Conservation (phyloP, 2,113 vertebrate genomes). For the Malaclemys terrapin region DNA sequence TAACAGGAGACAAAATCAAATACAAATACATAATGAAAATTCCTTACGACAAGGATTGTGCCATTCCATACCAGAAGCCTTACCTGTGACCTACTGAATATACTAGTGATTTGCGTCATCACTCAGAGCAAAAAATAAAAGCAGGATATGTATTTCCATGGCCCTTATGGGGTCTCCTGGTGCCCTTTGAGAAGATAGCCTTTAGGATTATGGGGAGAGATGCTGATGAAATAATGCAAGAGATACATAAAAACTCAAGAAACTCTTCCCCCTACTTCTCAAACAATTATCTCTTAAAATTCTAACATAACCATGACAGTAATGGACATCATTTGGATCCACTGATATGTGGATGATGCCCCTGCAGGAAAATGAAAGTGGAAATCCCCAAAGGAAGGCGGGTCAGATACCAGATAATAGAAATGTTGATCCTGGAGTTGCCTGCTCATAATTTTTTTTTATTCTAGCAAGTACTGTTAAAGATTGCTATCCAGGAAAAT, state of each 20-base stretch:
- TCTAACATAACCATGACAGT: background rate
- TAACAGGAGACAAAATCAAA: background rate
- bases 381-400: background rate
- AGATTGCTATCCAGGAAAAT: slow-evolving; percentile 48
- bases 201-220: background rate
- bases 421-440: slow-evolving; percentile 36
- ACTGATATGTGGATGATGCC: background rate
- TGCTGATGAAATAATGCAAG: background rate
- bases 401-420: background rate
- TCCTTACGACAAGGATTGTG: background rate
- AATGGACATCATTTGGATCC: background rate
- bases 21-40: background rate
- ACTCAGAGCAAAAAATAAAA: background rate
- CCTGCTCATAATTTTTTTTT: slow-evolving; percentile 48
- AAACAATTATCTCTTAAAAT: background rate
- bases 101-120: background rate
- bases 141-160: background rate
- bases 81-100: background rate
- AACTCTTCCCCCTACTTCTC: background rate
- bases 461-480: background rate
- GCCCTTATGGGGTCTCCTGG: background rate
- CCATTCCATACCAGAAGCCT: background rate
- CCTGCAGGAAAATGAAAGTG: background rate
- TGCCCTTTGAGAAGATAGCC: background rate
- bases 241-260: background rate